Evolutionary conservation across 2,797 vertebrate genomes (phyloP), one percentile per base, ranked within the genome.

Genomic region (Fistularia tabacaria): DNA sequence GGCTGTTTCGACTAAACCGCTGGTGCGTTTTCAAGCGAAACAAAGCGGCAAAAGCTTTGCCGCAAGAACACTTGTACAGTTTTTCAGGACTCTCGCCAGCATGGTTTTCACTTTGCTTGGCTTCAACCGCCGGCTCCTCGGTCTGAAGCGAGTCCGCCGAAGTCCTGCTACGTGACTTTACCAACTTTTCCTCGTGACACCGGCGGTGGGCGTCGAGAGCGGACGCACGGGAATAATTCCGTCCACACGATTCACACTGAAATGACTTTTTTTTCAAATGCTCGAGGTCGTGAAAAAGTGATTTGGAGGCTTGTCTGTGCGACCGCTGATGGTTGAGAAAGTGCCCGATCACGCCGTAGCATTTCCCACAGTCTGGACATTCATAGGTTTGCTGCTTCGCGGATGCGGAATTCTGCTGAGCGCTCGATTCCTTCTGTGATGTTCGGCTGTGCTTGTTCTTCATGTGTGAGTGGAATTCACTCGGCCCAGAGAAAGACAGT

Each of bases 241-340:
- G 80, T 1, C 90, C 91, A 55, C 92, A 93, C 6, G 83, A 82
- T 47, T 91, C 89, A 5, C 92, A 93, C 37, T 88, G 83, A 77
- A 93, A 93, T 0, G 91, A 80, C 65, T 92, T 93, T 70, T 92
- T 92, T 75, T 92, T 90, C 57, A 92, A 83, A 57, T 91, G 84
- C 55, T 87, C 89, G 8, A 91, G 71, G 62, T 92, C 85, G 46
- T 88, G 81, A 69, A 90, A 90, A 64, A 92, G 74, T 0, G 92
- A 92, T 73, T 92, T 91, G 25, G 88, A 86, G 37, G 91, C 85
- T 74, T 83, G 82, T 59, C 68, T 84, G 86, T 92, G 92, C 36
- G 87, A 85, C 10, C 90, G 90, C 57, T 87, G 82, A 77, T 93
- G 92, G 72, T 92, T 93, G 39, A 93, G 89, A 59, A 88, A 89